A percentile compares a stretch with the other conserved stretches of the same genome.
Evolutionary conservation across 2,797 vertebrate species (phyloP).

Genomic region (Erethizon dorsatum): DNA sequence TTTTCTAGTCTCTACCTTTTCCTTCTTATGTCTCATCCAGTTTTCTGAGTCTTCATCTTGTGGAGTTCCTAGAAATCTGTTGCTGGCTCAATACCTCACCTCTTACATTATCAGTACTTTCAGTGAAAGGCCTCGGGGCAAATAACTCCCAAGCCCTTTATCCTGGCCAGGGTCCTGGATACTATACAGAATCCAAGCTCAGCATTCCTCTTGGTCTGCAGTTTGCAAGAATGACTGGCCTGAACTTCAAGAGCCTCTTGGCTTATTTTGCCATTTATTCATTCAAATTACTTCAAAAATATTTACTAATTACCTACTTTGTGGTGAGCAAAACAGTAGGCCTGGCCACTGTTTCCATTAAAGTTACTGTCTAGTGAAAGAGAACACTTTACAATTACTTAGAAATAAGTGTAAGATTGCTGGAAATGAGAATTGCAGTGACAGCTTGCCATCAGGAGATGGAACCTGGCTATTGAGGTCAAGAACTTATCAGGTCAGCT

Average conservation of each 20-base stretch:
- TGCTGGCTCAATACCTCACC: neutral
- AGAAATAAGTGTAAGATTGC: neutral
- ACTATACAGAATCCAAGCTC: constrained; percentile 4
- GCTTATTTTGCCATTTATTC: constrained; percentile 23
- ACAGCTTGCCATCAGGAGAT: neutral
- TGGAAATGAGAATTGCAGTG: neutral
- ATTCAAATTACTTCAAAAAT: neutral
- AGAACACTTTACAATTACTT: neutral
- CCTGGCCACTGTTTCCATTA: neutral
- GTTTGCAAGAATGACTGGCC: neutral
- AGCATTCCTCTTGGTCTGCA: neutral
- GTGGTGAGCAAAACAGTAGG: neutral
- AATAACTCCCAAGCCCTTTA: neutral
- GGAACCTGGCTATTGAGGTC: neutral
- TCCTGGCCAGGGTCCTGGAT: neutral
- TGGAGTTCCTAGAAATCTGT: neutral
- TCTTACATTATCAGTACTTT: constrained; percentile 1
- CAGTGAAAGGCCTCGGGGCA: neutral
- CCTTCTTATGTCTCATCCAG: neutral
- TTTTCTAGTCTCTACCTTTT: neutral
- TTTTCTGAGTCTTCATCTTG: constrained; percentile 14
- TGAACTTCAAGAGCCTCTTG: neutral
- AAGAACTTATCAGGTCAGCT: neutral
- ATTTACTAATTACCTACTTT: constrained; percentile 28
- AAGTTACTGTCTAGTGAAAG: neutral